Evolutionary conservation across 2,797 vertebrate genomes (phyloP).

Genomic region (Sebastes alutus): DNA sequence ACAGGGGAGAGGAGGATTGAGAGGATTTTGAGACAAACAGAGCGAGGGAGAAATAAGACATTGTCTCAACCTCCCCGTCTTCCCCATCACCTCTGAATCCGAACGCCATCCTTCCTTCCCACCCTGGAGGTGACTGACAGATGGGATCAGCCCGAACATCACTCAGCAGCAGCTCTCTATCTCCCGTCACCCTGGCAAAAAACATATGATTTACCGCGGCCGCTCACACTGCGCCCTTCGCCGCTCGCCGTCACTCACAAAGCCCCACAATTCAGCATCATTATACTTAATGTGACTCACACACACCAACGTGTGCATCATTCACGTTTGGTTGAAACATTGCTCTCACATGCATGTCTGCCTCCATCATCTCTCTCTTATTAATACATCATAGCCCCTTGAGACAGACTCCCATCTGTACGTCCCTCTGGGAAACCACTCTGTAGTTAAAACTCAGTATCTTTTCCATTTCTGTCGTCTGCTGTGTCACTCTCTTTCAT

Average conservation of each 20-base stretch:
- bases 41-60: background rate
- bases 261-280: conserved; percentile 21
- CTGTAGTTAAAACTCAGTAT: background rate
- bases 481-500: conserved; percentile 26
- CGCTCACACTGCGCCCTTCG: conserved; percentile 11
- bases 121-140: conserved; percentile 68
- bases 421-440: background rate
- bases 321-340: conserved; percentile 36
- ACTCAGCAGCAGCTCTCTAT: conserved; percentile 47
- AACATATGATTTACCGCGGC: conserved; percentile 59
- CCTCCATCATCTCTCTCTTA: conserved; percentile 19
- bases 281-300: conserved; percentile 35
- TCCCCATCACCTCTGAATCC: conserved; percentile 39
- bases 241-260: conserved; percentile 37
- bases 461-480: conserved; percentile 4
- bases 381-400: conserved; percentile 1
- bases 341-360: conserved; percentile 41
- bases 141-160: conserved; percentile 66
- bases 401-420: conserved; percentile 11
- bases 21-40: background rate
- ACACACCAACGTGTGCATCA: conserved; percentile 23
- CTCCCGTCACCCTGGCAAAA: conserved; percentile 51
- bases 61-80: conserved; percentile 25
- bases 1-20: background rate
- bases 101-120: conserved; percentile 36